These are phyloP conservation scores for Bufo bufo DNA, from an alignment of 2,113 vertebrate genomes.

Conservation along the genomic window DNA sequence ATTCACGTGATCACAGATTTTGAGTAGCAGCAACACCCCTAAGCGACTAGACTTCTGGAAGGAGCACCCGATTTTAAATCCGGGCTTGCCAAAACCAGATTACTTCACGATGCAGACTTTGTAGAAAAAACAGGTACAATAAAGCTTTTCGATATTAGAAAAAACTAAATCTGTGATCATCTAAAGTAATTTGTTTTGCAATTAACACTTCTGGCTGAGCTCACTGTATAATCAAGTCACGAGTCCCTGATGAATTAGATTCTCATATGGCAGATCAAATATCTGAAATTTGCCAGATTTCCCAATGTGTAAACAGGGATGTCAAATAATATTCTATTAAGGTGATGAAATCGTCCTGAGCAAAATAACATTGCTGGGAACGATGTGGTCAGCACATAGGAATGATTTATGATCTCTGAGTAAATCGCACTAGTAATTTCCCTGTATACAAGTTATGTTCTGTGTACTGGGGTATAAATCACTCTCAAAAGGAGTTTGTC, in stretches of 20 bases:
- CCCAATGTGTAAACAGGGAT: neutral
- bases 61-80: neutral
- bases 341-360: neutral
- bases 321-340: conserved; percentile 17
- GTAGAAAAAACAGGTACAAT: neutral
- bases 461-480: neutral
- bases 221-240: neutral
- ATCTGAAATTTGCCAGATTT: no score
- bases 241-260: neutral
- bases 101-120: neutral
- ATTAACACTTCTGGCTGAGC: neutral
- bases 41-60: neutral
- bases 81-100: neutral
- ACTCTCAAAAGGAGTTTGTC: neutral
- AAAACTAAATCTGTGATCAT: neutral
- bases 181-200: neutral
- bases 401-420: conserved; percentile 20
- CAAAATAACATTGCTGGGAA: neutral
- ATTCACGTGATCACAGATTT: no score
- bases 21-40: no score
- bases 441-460: neutral
- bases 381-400: neutral
- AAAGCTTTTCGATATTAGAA: neutral
- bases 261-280: neutral
- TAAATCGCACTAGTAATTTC: neutral